Conservation (phyloP, 2,797 vertebrate species). For the Lophotriccus pileatus region DNA sequence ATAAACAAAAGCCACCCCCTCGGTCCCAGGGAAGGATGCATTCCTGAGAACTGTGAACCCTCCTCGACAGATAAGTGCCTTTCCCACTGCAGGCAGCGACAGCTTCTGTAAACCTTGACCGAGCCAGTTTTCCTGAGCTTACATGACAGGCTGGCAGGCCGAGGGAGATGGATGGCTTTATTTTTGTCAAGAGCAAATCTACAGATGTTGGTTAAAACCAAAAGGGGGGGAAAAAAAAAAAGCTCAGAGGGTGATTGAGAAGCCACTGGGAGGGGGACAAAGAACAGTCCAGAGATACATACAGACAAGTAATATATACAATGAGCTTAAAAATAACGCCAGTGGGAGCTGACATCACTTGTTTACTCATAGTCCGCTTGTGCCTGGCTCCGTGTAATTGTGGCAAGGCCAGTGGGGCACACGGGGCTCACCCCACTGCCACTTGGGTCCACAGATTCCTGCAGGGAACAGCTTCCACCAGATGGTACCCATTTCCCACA, state of each 20-base stretch:
- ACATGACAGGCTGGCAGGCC: conserved; percentile 36
- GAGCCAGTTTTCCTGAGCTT: conserved; percentile 66
- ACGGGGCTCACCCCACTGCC: background rate
- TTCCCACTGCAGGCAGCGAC: conserved; percentile 47
- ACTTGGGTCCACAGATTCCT: background rate
- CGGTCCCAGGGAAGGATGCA: conserved; percentile 71
- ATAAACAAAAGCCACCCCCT: conserved; percentile 80
- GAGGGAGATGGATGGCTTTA: conserved; percentile 72
- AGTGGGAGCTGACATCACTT: conserved; percentile 23
- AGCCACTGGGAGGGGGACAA: background rate
- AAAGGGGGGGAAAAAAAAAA: background rate
- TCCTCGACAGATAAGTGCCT: conserved; percentile 70
- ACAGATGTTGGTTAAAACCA: conserved; percentile 57
- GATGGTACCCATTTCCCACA: rapidly evolving
- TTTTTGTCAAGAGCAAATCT: conserved; percentile 67
- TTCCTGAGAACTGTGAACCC: conserved; percentile 61
- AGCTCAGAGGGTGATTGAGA: background rate
- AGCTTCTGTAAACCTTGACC: conserved; percentile 70
- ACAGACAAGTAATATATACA: conserved; percentile 37
- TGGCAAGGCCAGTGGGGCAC: background rate
- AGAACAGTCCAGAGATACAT: background rate
- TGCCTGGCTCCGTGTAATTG: rapidly evolving
- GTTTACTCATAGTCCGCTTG: background rate
- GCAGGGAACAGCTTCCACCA: background rate
- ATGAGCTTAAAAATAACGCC: conserved; percentile 21